A percentile compares a stretch with the other conserved stretches of the same genome.
Conservation (phyloP, 2,113 vertebrate species). For the Mystacornis crossleyi region DNA sequence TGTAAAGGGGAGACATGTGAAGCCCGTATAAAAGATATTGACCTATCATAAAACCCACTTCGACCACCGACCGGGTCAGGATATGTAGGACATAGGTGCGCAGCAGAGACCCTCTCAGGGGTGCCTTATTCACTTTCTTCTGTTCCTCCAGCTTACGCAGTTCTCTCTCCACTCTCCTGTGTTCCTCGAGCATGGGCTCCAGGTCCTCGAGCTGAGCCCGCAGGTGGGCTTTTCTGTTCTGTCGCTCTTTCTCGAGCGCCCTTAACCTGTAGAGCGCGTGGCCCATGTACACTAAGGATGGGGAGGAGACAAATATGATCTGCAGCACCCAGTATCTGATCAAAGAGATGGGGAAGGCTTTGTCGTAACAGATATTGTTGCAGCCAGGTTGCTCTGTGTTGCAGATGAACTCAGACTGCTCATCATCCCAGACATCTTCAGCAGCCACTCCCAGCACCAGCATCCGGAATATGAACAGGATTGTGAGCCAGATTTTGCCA, state of each 20-base stretch:
- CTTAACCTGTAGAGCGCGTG: constrained; percentile 88
- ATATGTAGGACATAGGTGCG: constrained; percentile 93
- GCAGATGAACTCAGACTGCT: constrained; percentile 92
- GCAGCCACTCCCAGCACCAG: constrained; percentile 91
- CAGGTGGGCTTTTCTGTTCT: constrained; percentile 83
- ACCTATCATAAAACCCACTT: constrained; percentile 92
- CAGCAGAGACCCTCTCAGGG: constrained; percentile 88
- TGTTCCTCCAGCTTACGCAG: constrained; percentile 90
- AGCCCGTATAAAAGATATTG: constrained; percentile 92
- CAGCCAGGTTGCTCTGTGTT: constrained; percentile 96
- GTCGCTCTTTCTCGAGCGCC: constrained; percentile 89
- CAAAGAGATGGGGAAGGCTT: constrained; percentile 93
- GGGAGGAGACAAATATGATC: constrained; percentile 94
- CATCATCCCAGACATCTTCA: constrained; percentile 94
- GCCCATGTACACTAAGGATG: constrained; percentile 93
- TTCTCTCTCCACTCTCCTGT: constrained; percentile 85
- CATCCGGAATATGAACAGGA: constrained; percentile 96
- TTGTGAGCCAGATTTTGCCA: constrained; percentile 96
- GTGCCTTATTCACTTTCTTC: constrained; percentile 91
- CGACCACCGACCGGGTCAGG: constrained; percentile 89
- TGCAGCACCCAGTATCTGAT: constrained; percentile 96
- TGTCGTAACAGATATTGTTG: constrained; percentile 91
- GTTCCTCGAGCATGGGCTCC: constrained; percentile 79
- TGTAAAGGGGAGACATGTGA: constrained; percentile 87
- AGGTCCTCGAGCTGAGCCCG: constrained; percentile 85